Base-by-base conservation (phyloP, 2,113 vertebrate genomes). In the Caranx ignobilis region DNA sequence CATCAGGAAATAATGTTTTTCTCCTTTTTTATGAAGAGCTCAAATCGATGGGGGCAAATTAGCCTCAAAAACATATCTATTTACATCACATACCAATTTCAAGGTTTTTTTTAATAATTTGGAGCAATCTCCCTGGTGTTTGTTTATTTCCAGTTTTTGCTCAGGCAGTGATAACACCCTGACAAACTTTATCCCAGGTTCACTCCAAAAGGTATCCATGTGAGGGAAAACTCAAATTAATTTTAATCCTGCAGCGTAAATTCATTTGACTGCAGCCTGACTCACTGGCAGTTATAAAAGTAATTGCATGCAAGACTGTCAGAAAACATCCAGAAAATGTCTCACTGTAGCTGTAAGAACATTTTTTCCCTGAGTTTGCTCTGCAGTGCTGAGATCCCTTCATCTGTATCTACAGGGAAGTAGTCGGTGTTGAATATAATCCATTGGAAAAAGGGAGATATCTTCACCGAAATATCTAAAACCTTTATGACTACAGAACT, bases 311-410 rank as follows among this genome's bases (percentile, higher is more conserved):
- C 60, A 69, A 68, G 76, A 75, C 31, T 59, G 65, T 48, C 60
- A 50, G 32, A 75, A 71, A 81, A 78, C 68, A 65, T 81, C 73
- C 69, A 71, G 64, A 65, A 62, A 57, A 61, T 47, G 19, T 12
- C 75, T 63, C 0, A 4, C 47, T 26, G 26, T 26, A 26, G 1
- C 26, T 26, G 26, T 26, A 26, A 48, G 47, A 50, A 75, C 43
- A 64, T 81, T 71, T 62, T 81, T 71, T 62, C 54, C n/a, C 26
- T 82, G 62, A 81, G 79, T 55, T 50, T 31, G 34, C 47, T 73
- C 31, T 18, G 35, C 41, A 72, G 18, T 16, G 75, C 41, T 34
- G 66, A 50, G 57, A 63, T 70, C 45, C 19, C 48, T 59, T 71
- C 39, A 55, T 75, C 71, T 48, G 4, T 73, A 32, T 82, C 63